Conservation (phyloP, 2,888 invertebrate genomes). For the Mongoloraphidia duomilia region DNA sequence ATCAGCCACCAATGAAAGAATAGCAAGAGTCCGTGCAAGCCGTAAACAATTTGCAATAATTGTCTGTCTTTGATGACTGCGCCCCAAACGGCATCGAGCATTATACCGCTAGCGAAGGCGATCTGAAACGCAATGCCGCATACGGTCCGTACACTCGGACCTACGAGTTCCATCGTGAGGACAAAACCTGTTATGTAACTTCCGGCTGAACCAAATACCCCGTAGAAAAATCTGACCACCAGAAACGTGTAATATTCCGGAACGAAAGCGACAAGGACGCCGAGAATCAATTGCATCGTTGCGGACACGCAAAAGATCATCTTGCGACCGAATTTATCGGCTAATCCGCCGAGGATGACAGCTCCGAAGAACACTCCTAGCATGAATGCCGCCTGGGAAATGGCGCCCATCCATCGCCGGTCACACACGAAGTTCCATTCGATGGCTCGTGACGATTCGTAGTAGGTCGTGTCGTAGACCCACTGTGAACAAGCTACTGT, state of each 20-base stretch:
- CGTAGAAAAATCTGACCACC: slow-evolving; percentile 51
- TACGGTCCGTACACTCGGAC: slow-evolving; percentile 59
- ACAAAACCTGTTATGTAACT: slow-evolving; percentile 48
- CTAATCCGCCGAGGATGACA: slow-evolving; percentile 58
- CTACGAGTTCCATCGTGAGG: slow-evolving; percentile 70
- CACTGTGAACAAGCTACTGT: slow-evolving; percentile 37
- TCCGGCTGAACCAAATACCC: slow-evolving; percentile 74
- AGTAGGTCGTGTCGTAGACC: slow-evolving; percentile 61
- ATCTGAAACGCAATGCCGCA: slow-evolving; percentile 71
- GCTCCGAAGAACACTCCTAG: slow-evolving; percentile 71
- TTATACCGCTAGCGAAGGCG: slow-evolving; percentile 65
- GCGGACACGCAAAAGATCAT: slow-evolving; percentile 66
- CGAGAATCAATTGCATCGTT: slow-evolving; percentile 53
- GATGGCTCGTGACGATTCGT: slow-evolving; percentile 55
- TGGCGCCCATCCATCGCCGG: slow-evolving; percentile 64
- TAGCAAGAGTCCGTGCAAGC: slow-evolving; percentile 56
- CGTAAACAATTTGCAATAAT: slow-evolving; percentile 64
- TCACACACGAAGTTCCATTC: slow-evolving; percentile 77
- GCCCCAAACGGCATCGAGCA: slow-evolving; percentile 74
- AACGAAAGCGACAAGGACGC: slow-evolving; percentile 53
- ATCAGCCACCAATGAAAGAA: slow-evolving; percentile 76
- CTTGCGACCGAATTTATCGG: slow-evolving; percentile 69
- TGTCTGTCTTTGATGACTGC: slow-evolving; percentile 56
- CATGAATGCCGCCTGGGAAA: slow-evolving; percentile 69
- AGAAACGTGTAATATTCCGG: slow-evolving; percentile 64